phyloP scores from a whole-genome alignment of 2,797 vertebrate genomes.

The Brachyrhaphis roseni region DNA sequence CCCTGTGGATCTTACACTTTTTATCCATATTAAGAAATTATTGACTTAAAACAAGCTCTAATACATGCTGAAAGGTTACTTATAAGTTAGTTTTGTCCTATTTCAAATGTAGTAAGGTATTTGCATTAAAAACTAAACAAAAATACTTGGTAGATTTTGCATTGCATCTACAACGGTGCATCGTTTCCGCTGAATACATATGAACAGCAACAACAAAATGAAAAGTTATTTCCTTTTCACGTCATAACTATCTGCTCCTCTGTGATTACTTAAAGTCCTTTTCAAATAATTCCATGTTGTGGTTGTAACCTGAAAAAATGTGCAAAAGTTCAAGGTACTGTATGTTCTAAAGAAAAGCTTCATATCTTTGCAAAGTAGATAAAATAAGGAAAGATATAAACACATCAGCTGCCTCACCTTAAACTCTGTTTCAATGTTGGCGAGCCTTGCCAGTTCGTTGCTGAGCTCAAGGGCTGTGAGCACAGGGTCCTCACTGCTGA shows the following conservation, averaged over 20 bases:
- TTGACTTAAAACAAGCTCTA: too few relatives aligned
- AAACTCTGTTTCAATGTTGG: conserved; percentile 98
- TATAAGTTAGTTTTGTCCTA: too few relatives aligned
- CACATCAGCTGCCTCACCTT: conserved; percentile 82
- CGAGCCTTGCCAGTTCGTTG: conserved; percentile 93
- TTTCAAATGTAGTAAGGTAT: too few relatives aligned
- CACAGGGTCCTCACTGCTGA: conserved; percentile 95
- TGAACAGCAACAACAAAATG: not conserved
- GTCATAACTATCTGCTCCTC: not conserved
- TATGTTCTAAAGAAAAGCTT: not conserved
- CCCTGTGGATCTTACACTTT: too few relatives aligned
- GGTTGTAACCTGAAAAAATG: not conserved
- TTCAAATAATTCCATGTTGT: not conserved
- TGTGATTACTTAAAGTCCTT: not conserved
- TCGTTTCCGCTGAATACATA: not conserved
- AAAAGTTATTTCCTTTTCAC: not conserved
- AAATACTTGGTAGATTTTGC: too few relatives aligned
- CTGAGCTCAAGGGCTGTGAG: conserved; percentile 94
- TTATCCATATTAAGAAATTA: too few relatives aligned
- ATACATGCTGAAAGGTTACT: too few relatives aligned
- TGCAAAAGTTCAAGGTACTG: not conserved
- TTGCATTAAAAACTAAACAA: too few relatives aligned
- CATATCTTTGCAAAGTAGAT: not conserved
- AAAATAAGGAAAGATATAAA: not conserved
- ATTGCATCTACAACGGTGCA: not conserved